Percentiles rank a stretch among this genome's conserved stretches.
Evolutionary conservation across 2,797 vertebrate genomes (phyloP).

Genomic region (Ctenosaura bakeri): DNA sequence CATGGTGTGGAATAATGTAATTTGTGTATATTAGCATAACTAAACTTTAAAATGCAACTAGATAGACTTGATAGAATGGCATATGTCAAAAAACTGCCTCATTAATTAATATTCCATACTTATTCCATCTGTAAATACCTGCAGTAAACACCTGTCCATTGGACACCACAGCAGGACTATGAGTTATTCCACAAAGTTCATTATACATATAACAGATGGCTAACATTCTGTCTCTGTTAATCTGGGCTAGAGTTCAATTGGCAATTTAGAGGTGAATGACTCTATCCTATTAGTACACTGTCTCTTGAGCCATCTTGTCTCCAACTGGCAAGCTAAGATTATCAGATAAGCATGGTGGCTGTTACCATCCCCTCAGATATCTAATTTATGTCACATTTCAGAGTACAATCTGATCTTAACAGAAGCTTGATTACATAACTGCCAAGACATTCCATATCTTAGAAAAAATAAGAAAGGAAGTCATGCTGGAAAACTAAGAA

Average conservation of each 20-base stretch:
- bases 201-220: conserved; percentile 73
- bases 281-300: conserved; percentile 71
- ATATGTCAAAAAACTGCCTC: not conserved
- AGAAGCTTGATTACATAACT: conserved; percentile 31
- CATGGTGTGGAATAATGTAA: not conserved
- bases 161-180: conserved; percentile 12
- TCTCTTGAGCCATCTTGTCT: conserved; percentile 61
- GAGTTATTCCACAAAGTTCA: conserved; percentile 60
- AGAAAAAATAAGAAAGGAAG: conserved; percentile 35
- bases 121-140: not conserved
- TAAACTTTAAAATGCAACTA: not conserved
- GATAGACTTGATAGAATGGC: not conserved
- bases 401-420: conserved; percentile 18
- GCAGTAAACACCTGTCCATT: conserved; percentile 25
- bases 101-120: conserved; percentile 18
- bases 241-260: conserved; percentile 55
- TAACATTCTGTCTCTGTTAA: conserved; percentile 64
- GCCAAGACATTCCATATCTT: conserved; percentile 15
- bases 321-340: conserved; percentile 55
- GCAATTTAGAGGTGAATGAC: conserved; percentile 64
- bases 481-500: conserved; percentile 31
- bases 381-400: conserved; percentile 46
- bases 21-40: not conserved
- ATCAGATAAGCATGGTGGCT: conserved; percentile 56
- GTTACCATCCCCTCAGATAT: conserved; percentile 42